These are phyloP conservation scores for Kuschelorhynchus macadamiae DNA, from an alignment of 2,888 invertebrate species.

Conservation along the genomic window DNA sequence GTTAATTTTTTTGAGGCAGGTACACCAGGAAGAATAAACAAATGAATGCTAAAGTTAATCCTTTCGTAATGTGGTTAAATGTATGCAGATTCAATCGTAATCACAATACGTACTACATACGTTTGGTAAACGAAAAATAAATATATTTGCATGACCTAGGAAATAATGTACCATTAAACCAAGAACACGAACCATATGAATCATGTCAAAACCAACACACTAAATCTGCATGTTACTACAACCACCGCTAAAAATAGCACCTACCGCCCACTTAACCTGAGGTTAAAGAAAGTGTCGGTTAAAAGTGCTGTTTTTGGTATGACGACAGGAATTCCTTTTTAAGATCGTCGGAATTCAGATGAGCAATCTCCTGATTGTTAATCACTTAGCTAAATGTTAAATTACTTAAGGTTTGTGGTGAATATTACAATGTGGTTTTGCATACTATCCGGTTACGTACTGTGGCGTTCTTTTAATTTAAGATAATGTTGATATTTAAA, in stretches of 20 bases:
- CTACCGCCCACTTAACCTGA: conserved; percentile 34
- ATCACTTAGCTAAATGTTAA: conserved; percentile 39
- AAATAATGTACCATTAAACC: conserved; percentile 11
- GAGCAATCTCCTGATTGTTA: conserved; percentile 41
- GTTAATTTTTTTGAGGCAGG: no score
- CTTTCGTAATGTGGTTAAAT: no score
- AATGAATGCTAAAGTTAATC: no score
- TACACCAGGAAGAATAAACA: no score
- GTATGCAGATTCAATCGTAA: no score
- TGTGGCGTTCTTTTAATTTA: no score
- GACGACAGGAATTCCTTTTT: conserved; percentile 37
- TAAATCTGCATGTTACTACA: conserved; percentile 36
- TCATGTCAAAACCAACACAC: conserved; percentile 37
- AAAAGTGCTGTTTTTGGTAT: conserved; percentile 37
- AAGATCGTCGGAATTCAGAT: conserved; percentile 37
- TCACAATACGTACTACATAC: no score
- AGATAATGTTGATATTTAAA: no score
- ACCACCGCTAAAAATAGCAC: conserved; percentile 35
- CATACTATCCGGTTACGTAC: background rate
- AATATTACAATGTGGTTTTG: background rate
- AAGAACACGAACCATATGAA: conserved; percentile 25
- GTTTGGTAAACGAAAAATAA: no score
- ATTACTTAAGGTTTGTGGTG: conserved; percentile 34
- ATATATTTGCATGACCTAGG: background rate
- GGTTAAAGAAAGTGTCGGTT: conserved; percentile 46